Base-by-base conservation (phyloP, 2,888 invertebrate genomes). In the Hyles lineata region DNA sequence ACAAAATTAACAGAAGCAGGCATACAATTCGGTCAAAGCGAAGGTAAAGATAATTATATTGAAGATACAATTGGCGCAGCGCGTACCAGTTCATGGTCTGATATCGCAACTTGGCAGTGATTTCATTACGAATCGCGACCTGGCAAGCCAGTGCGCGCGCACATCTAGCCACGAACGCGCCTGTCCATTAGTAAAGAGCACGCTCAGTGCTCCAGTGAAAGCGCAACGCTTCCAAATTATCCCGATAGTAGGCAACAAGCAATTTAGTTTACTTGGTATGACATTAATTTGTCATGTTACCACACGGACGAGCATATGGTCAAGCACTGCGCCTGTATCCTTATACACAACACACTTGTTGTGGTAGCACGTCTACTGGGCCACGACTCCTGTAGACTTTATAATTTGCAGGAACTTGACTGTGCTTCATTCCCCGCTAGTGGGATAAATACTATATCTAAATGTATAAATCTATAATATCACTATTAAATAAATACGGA, bases 81-180 rank as follows among this genome's bases (percentile, higher is more conserved):
- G 67, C 67, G 50, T 67, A 67, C 7, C 8, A 1, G 35, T 63
- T 21, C 43, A 67, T 23, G 11, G 11, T 23, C 17, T 43, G 67
- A 7, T 67, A 50, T 50, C 25, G 17, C 67, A 43, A 15, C 17
- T 15, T 67, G 67, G 67, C 67, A 67, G 67, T 67, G 50, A 67
- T 67, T 50, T 19, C 2, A 50, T 67, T 21, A 35, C 25, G 5
- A 23, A 43, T 15, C 43, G 15, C 43, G 43, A 43, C 43, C 43
- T 11, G 43, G 43, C 43, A 15, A 43, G 43, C 43, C 43, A 43
- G 43, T 43, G 43, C 43, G 43, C 43, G 2, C 43, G 43, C 43
- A 43, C 43, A 11, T 43, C 43, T 43, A 11, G 43, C 43, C 55
- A 7, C 55, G 55, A 7, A 7, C n/a, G 17, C 17, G 43, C 19